Evolutionary conservation across 2,113 vertebrate species (phyloP), one percentile per base, ranked within the genome.

Genomic region (Petrocephalus microphthalmus): DNA sequence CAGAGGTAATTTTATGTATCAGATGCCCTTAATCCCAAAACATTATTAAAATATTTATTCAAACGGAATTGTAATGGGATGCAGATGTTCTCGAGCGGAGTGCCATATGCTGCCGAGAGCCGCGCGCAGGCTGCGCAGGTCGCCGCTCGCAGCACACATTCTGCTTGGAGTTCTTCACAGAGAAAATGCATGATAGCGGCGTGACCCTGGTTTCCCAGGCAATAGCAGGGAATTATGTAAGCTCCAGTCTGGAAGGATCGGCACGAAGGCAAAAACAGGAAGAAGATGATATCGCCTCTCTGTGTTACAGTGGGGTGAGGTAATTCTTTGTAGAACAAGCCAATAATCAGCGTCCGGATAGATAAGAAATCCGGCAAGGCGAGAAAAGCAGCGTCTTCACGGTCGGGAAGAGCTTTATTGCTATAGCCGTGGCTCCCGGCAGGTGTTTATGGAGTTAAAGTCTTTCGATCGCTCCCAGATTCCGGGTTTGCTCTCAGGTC

Each of bases 1-100:
- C 95, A 95, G 94, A 95, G 94, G 96, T 95, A 95, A 96, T 96
- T 96, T 96, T 96, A 96, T 96, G 95, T 96, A 96, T 95, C 95
- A 96, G 96, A 96, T 95, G 95, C 93, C 95, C 95, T 92, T 95
- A 95, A 95, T 95, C 94, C 96, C 94, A 95, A 95, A 96, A 95
- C 95, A 94, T 96, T 96, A 96, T 96, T 96, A 96, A 95, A 94
- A 96, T 96, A 95, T 96, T 95, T 95, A 96, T 96, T 96, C 96
- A 96, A 96, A 95, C 94, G 96, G 93, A 94, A 95, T 96, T 96
- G 96, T 94, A 94, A 94, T 94, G 95, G 94, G 95, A 95, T 96
- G 96, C 95, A 95, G 94, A 94, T 94, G 56, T 95, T 95, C 95
- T 95, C 94, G 94, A 92, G 93, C 92, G 29, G 64, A 33, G 33